A percentile compares a stretch with the other conserved stretches of the same genome.
Conservation (phyloP, 2,888 invertebrate species). For the Drosophila anceps region DNA sequence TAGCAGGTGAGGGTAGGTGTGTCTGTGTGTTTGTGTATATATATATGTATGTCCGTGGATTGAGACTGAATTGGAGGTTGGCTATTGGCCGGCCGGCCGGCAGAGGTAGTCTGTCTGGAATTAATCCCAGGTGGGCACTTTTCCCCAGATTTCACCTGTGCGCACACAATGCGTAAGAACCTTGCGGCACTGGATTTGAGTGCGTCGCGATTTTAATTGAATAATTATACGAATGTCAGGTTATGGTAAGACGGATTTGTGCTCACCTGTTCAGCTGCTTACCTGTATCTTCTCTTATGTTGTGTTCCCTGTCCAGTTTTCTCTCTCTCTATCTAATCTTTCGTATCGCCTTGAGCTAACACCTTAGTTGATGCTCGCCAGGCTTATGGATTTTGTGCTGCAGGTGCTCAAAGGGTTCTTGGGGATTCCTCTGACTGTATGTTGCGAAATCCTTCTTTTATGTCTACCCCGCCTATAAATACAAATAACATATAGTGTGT, state of each 20-base stretch:
- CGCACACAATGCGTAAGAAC: slow-evolving; percentile 39
- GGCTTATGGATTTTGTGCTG: neutral
- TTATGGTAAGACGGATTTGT: slow-evolving; percentile 39
- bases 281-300: neutral
- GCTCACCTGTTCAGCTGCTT: slow-evolving; percentile 2
- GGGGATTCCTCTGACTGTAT: slow-evolving; percentile 2
- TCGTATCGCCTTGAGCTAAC: neutral
- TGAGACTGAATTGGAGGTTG: slow-evolving; percentile 14
- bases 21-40: neutral
- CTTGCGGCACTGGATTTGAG: slow-evolving; percentile 22
- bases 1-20: slow-evolving; percentile 14
- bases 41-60: neutral
- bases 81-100: slow-evolving; percentile 15
- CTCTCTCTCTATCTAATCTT: neutral
- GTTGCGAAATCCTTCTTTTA: slow-evolving; percentile 13
- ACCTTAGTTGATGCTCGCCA: neutral
- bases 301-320: neutral
- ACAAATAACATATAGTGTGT: slow-evolving; percentile 21
- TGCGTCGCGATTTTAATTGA: slow-evolving; percentile 70
- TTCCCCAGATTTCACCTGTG: slow-evolving; percentile 36
- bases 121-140: slow-evolving; percentile 75
- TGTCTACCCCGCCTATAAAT: neutral
- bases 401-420: slow-evolving; percentile 18
- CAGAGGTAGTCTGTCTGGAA: slow-evolving; percentile 33
- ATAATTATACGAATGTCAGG: slow-evolving; percentile 59